Conservation (phyloP, 1,140 invertebrate species). For the Aplysia californica region DNA sequence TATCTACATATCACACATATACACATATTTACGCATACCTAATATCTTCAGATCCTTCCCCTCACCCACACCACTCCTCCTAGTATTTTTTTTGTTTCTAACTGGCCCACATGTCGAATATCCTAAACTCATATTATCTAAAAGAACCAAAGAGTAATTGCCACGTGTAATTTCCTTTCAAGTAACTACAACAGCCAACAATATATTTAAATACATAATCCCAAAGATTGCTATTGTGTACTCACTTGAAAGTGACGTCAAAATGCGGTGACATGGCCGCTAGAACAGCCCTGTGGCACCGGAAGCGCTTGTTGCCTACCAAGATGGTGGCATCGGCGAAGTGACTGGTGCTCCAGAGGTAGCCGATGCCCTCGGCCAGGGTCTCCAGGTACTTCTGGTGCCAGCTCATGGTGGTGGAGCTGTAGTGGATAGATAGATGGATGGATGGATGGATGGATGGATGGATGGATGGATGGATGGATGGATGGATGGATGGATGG, state of each 20-base stretch:
- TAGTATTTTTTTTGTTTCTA: too few species aligned
- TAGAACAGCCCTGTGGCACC: slow-evolving; percentile 42
- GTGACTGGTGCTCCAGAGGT: slow-evolving; percentile 38
- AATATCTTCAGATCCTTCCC: too few species aligned
- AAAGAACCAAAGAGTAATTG: too few species aligned
- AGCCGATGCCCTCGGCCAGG: slow-evolving; percentile 30
- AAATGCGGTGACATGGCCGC: slow-evolving; percentile 48
- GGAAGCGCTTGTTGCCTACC: slow-evolving; percentile 44
- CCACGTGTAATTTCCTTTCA: too few species aligned
- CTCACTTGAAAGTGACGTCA: slow-evolving; percentile 41
- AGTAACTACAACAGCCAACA: too few species aligned
- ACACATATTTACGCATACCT: too few species aligned
- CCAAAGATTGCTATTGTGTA: too few species aligned
- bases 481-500: background rate
- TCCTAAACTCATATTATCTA: too few species aligned
- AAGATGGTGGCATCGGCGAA: slow-evolving; percentile 41
- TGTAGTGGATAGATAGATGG: background rate
- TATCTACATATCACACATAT: too few species aligned
- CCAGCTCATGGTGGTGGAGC: slow-evolving; percentile 22
- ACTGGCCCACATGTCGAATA: too few species aligned
- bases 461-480: background rate
- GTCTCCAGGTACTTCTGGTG: slow-evolving; percentile 40
- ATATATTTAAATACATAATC: too few species aligned
- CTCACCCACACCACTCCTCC: too few species aligned
- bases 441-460: background rate